These are phyloP conservation scores for Orchestes rusci DNA, from an alignment of 2,888 invertebrate genomes.

Conservation along the genomic window DNA sequence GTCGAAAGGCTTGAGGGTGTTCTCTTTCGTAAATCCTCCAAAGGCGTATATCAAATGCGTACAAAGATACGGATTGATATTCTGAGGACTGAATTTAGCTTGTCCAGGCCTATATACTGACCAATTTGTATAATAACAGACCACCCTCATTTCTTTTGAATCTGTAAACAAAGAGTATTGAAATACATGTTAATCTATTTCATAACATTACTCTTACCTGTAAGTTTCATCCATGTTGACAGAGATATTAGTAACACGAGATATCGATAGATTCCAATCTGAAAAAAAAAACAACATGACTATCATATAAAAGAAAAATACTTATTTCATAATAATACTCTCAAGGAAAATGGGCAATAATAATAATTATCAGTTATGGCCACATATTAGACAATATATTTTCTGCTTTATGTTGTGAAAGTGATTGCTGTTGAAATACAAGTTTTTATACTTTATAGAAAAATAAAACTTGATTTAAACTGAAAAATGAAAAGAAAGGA, in stretches of 20 bases:
- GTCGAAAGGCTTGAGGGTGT: slow-evolving; percentile 85
- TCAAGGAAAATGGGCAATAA: too few relatives aligned
- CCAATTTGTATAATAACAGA: slow-evolving; percentile 93
- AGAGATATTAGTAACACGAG: slow-evolving; percentile 34
- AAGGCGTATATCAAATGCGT: slow-evolving; percentile 91
- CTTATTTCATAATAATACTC: too few relatives aligned
- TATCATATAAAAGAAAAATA: too few relatives aligned
- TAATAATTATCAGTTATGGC: too few relatives aligned
- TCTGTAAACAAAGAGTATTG: slow-evolving; percentile 37
- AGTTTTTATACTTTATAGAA: too few relatives aligned
- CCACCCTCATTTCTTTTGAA: slow-evolving; percentile 63
- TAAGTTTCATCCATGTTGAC: slow-evolving; percentile 33
- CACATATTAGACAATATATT: too few relatives aligned
- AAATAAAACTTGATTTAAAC: too few relatives aligned
- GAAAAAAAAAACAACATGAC: slow-evolving; percentile 31
- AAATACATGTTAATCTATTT: neutral
- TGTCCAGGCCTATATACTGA: slow-evolving; percentile 85
- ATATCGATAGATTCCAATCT: slow-evolving; percentile 38
- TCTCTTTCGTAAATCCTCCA: slow-evolving; percentile 87
- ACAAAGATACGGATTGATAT: slow-evolving; percentile 91
- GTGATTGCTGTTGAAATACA: too few relatives aligned
- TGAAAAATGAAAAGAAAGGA: too few relatives aligned
- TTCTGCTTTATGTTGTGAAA: too few relatives aligned
- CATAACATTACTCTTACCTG: slow-evolving; percentile 30
- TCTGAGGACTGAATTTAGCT: slow-evolving; percentile 86